These are phyloP conservation scores for Brevipalpus yothersi DNA, from an alignment of 1,140 invertebrate species.

Conservation along the genomic window DNA sequence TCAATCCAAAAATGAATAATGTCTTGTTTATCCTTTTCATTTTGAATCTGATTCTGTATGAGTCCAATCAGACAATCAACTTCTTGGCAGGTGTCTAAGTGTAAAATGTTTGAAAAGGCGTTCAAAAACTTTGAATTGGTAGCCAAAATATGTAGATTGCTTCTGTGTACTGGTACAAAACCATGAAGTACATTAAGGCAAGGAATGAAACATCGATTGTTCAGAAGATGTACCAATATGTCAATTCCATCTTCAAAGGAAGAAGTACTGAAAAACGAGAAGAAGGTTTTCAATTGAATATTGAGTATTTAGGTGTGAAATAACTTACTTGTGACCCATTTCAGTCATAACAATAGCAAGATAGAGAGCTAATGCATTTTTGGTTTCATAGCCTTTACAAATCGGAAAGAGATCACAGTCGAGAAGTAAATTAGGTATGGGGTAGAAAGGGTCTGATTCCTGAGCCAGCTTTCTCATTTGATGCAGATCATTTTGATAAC, in stretches of 20 bases:
- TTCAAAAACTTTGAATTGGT: slow-evolving; percentile 1
- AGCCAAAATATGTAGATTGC: neutral
- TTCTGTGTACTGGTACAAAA: slow-evolving; percentile 4
- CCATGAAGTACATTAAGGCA: neutral
- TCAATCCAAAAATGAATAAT: slow-evolving; percentile 4
- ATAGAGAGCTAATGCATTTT: slow-evolving; percentile 5
- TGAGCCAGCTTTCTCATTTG: neutral
- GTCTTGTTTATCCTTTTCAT: neutral
- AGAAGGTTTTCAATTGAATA: neutral
- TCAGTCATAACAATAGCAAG: slow-evolving; percentile 7
- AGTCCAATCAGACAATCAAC: neutral
- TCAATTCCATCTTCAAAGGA: neutral
- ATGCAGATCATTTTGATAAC: neutral
- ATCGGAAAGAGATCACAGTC: slow-evolving; percentile 3
- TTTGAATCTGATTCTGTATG: slow-evolving; percentile 1
- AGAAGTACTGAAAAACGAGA: neutral
- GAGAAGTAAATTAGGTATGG: neutral
- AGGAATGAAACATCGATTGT: neutral
- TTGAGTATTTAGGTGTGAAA: neutral
- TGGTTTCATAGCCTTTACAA: neutral
- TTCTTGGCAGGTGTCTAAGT: neutral
- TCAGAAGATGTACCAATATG: neutral
- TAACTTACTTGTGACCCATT: neutral
- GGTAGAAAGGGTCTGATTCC: neutral
- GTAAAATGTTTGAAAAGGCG: neutral